Evolutionary conservation across 2,888 invertebrate species (phyloP).

Genomic region (Tromatobia lineatoria): DNA sequence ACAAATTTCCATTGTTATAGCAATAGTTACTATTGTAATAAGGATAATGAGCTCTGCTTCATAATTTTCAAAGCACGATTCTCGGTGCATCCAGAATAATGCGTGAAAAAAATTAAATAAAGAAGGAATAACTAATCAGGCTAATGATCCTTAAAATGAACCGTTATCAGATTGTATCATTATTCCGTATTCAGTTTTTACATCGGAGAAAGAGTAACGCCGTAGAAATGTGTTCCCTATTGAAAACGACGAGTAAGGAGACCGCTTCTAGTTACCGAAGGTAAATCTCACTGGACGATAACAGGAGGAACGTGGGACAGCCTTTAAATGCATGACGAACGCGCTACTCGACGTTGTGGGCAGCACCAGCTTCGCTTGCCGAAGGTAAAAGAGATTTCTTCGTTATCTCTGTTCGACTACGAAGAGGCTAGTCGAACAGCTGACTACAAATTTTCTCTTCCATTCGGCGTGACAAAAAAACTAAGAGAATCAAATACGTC

Average conservation of each 20-base stretch:
- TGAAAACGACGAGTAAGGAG: not conserved
- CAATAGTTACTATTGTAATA: slow-evolving; percentile 14
- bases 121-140: slow-evolving; percentile 3
- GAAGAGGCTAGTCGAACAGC: slow-evolving; percentile 12
- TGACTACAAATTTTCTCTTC: not conserved
- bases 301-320: not conserved
- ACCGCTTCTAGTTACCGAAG: slow-evolving; percentile 55
- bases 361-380: slow-evolving; percentile 45
- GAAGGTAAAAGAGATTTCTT: slow-evolving; percentile 66
- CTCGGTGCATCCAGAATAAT: not conserved
- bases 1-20: slow-evolving; percentile 16
- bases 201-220: not conserved
- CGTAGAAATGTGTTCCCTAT: not conserved
- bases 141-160: slow-evolving; percentile 25
- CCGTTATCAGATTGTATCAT: slow-evolving; percentile 2
- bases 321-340: not conserved
- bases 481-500: not conserved
- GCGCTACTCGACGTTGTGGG: slow-evolving; percentile 2
- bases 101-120: not conserved
- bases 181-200: slow-evolving; percentile 2
- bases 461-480: not conserved
- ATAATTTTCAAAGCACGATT: slow-evolving; percentile 7
- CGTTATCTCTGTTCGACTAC: slow-evolving; percentile 57
- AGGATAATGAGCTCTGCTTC: slow-evolving; percentile 4
- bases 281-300: slow-evolving; percentile 40